Conservation (phyloP, 2,888 invertebrate species). For the Glomeris marginata region DNA sequence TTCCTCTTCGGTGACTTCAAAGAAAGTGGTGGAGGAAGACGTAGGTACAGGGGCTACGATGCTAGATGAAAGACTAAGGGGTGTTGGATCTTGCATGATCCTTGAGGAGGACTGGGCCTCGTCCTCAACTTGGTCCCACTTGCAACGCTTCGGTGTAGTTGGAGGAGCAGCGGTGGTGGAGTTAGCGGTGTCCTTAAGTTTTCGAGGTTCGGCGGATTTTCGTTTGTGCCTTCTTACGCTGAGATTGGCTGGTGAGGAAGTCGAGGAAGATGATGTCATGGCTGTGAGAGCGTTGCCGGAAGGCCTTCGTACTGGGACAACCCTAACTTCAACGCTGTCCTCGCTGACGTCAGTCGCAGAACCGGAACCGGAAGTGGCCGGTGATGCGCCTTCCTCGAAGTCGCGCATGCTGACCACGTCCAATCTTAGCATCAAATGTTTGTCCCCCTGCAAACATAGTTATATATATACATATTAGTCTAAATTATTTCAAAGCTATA, state of each 20-base stretch:
- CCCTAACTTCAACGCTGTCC: conserved; percentile 48
- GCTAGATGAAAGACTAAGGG: background rate
- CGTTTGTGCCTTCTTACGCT: conserved; percentile 41
- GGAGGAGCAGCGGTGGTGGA: conserved; percentile 24
- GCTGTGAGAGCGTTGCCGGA: background rate
- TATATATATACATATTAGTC: too few species aligned
- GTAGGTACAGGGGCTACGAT: conserved; percentile 8
- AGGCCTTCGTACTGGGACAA: conserved; percentile 30
- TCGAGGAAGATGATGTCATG: conserved; percentile 25
- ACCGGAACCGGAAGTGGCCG: conserved; percentile 19
- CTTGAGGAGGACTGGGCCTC: conserved; percentile 1
- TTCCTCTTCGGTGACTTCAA: too few species aligned
- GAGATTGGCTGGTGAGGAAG: background rate
- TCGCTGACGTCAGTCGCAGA: conserved; percentile 49
- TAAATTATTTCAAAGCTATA: too few species aligned
- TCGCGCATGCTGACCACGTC: conserved; percentile 2
- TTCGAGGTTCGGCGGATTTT: conserved; percentile 49
- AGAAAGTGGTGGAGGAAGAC: conserved; percentile 16
- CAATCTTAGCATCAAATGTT: background rate
- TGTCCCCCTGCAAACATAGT: too few species aligned
- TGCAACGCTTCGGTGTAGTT: conserved; percentile 13
- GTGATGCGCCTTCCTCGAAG: conserved; percentile 6
- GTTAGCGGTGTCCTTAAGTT: conserved; percentile 30
- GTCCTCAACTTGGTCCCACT: conserved; percentile 15
- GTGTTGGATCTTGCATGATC: too few species aligned